phyloP scores from a whole-genome alignment of 2,888 invertebrate species.

The Acleris sparsana region DNA sequence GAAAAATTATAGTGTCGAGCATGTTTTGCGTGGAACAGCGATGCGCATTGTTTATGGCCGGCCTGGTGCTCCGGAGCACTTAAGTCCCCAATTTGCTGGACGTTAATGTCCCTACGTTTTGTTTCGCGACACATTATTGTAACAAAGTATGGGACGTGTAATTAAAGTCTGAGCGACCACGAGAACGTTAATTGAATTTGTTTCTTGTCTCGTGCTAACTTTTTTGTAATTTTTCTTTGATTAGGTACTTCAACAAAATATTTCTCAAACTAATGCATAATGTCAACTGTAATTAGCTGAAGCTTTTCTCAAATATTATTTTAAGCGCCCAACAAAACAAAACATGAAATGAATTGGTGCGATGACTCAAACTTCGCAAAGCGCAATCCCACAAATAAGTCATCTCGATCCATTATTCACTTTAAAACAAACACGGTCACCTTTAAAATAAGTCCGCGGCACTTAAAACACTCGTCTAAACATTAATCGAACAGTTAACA shows the following conservation, averaged over 20 bases:
- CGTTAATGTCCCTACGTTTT: slow-evolving; percentile 72
- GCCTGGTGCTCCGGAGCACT: slow-evolving; percentile 65
- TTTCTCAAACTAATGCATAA: no score
- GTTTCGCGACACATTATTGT: slow-evolving; percentile 71
- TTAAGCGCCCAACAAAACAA: neutral
- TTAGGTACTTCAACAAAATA: no score
- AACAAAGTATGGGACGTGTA: slow-evolving; percentile 62
- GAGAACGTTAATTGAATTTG: slow-evolving; percentile 10
- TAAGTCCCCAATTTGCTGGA: slow-evolving; percentile 76
- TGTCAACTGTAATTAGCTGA: neutral
- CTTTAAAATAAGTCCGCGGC: slow-evolving; percentile 27
- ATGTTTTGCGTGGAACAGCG: slow-evolving; percentile 79
- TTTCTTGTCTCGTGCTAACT: neutral
- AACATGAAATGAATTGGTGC: neutral
- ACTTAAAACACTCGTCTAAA: slow-evolving; percentile 41
- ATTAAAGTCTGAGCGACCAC: slow-evolving; percentile 59
- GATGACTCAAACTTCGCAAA: slow-evolving; percentile 28
- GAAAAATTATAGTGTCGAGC: slow-evolving; percentile 81
- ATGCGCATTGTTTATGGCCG: slow-evolving; percentile 76
- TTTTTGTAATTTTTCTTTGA: neutral
- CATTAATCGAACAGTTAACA: slow-evolving; percentile 65
- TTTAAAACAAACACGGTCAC: slow-evolving; percentile 29
- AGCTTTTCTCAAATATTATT: neutral
- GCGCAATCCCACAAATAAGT: slow-evolving; percentile 30
- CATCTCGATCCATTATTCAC: slow-evolving; percentile 33